Evolutionary conservation across 2,888 invertebrate genomes (phyloP), one percentile per base, ranked within the genome.

Genomic region (Crematogaster levior): DNA sequence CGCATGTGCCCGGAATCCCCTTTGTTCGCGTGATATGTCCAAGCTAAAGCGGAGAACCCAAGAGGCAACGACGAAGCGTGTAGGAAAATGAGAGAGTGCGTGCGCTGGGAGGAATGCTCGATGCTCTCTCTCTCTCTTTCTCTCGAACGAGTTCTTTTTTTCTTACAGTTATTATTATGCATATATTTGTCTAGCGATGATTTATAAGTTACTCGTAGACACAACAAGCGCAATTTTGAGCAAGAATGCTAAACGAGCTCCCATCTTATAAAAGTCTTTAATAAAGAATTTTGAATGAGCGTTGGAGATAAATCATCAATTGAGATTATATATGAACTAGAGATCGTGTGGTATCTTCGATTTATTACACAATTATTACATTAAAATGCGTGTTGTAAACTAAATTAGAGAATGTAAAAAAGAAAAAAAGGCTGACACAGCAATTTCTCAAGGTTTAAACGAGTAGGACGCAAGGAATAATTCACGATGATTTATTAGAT

Each of bases 1-100:
- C 93, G 94, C 94, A 93, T 93, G 93, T 93, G 93, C 90, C 51
- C 85, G 86, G 85, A 85, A 85, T 88, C 91, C 91, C 91, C 93
- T 93, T 93, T 93, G 93, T 93, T 92, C 91, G 91, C 89, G 90
- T 85, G 85, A 75, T 84, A 68, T 84, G 87, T 83, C 84, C 82
- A 86, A 81, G 85, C 74, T 70, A 30, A 70, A 40, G 40, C 73
- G 37, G 30, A 70, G 81, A 65, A 79, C 81, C 85, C 70, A 77
- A 72, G 80, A 63, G 68, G 72, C 61, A 63, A 48, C 53, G 74
- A 70, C 53, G 46, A 61, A 65, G 81, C 21, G 40, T 43, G 43
- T 48, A 51, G 18, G 51, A 58, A 60, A 46, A 77, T 56, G 79
- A 58, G 34, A 80, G 80, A 81, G 82, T 37, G 48, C 30, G 58